phyloP scores from a whole-genome alignment of 1,140 invertebrate species.

The Zelostemma sp. region DNA sequence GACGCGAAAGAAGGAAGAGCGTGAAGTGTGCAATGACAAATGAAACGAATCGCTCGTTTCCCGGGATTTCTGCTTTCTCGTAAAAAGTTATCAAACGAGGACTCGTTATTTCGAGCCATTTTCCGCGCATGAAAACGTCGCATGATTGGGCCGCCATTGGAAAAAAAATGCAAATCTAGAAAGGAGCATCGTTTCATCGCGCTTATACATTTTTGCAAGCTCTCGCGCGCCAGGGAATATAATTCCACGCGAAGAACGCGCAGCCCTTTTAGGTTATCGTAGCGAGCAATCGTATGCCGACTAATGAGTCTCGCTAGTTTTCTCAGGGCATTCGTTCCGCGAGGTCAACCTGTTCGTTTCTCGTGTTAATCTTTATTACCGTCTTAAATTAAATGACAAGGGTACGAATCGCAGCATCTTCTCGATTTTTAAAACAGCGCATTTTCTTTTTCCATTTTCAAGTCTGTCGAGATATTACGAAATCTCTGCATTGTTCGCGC shows the following conservation, averaged over 20 bases:
- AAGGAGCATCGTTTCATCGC: neutral
- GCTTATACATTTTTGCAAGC: neutral
- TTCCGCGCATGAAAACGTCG: slow-evolving; percentile 3
- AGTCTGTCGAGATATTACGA: neutral
- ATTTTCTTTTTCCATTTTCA: neutral
- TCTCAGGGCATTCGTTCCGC: neutral
- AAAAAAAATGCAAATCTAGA: neutral
- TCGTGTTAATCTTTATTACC: neutral
- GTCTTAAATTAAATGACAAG: slow-evolving; percentile 1
- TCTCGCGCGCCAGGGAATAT: neutral
- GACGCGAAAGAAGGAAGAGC: neutral
- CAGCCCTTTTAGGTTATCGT: neutral
- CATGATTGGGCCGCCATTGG: neutral
- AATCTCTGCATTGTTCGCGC: too few relatives aligned
- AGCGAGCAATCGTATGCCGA: neutral
- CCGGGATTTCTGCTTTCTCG: neutral
- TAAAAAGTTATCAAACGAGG: neutral
- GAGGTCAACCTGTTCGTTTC: slow-evolving; percentile 3
- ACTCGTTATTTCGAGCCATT: neutral
- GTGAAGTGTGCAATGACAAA: neutral
- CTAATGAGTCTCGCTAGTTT: slow-evolving; percentile 5
- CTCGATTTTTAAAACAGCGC: neutral
- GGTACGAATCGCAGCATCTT: neutral
- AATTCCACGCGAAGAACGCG: neutral
- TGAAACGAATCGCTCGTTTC: neutral